Conservation (phyloP, 1,140 invertebrate genomes). For the Cyclina sinensis region DNA sequence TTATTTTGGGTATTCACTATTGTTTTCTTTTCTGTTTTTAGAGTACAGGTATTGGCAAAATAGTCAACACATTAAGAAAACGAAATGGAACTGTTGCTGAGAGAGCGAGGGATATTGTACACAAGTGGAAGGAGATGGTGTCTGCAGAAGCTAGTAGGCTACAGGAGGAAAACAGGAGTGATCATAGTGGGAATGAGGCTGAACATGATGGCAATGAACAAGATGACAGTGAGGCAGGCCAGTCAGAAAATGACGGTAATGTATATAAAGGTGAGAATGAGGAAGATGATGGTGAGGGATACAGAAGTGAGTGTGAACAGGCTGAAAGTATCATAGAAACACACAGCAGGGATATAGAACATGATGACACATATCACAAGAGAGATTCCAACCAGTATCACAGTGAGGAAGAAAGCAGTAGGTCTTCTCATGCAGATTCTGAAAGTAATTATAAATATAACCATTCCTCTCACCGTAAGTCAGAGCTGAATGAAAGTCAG, state of each 20-base stretch:
- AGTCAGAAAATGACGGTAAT: conserved; percentile 48
- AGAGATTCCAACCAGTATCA: not conserved
- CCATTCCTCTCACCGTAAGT: not conserved
- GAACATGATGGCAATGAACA: conserved; percentile 25
- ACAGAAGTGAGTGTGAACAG: conserved; percentile 27
- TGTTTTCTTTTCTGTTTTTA: conserved; percentile 87
- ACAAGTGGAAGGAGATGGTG: conserved; percentile 96
- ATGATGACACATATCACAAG: not conserved
- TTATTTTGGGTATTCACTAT: too few relatives aligned
- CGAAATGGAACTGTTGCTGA: conserved; percentile 92
- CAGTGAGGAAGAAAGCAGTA: not conserved
- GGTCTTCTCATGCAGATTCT: not conserved
- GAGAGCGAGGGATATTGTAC: conserved; percentile 91
- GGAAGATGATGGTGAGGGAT: not conserved
- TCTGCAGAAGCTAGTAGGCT: conserved; percentile 79
- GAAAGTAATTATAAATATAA: not conserved
- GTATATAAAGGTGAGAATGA: conserved; percentile 23
- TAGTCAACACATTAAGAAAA: conserved; percentile 94
- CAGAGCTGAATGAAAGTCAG: not conserved
- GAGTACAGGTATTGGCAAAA: conserved; percentile 94
- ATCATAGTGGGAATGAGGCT: conserved; percentile 35
- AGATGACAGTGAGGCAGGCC: conserved; percentile 36
- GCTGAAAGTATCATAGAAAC: not conserved
- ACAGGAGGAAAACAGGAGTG: conserved; percentile 57
- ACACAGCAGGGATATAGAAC: not conserved